Evolutionary conservation across 2,888 invertebrate species (phyloP), one percentile per base, ranked within the genome.

Genomic region (Disparrhopalites patrizii): DNA sequence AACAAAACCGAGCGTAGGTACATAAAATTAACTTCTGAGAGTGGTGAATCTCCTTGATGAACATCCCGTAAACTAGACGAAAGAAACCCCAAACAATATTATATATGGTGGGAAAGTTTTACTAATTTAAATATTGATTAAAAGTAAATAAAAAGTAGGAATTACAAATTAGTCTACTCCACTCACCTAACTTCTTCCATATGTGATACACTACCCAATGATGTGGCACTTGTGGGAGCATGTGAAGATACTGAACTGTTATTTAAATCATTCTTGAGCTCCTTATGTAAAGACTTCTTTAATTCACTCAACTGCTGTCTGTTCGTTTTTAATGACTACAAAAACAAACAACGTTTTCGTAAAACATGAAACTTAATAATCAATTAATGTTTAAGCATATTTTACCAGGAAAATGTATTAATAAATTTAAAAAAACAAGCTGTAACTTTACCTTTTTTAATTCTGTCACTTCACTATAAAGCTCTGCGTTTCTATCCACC

Each of bases 1-100:
- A 73, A 73, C 13, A 74, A 15, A 31, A 74, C 74, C 5, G 70
- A 68, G 23, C 67, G 60, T 13, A 70, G 57, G 55, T 70, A 70
- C 63, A 67, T 55, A 47, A 70, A 70, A 60, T 70, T 70, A 7
- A 70, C 70, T 51, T 70, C 68, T 18, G 57, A 38, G 28, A 28
- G 52, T 8, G 55, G 43, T 15, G 52, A 20, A 5, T 68, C 67
- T 47, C 70, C 70, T 40, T 68, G 60, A 40, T 43, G 47, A 13
- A 23, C 56, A 38, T 67, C 67, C n/a, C 60, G 52, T 20, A 67
- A 60, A 33, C 67, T 67, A 36, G 4, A 57, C 10, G 18, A n/a
- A n/a, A n/a, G 8, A 28, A 36, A 57, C 13, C 43, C 15, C 40
- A 28, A 25, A 52, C 7, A 8, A 15, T 52, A n/a, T 52, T 28